Conservation (phyloP, 2,888 invertebrate species). For the Schizaphis graminum region DNA sequence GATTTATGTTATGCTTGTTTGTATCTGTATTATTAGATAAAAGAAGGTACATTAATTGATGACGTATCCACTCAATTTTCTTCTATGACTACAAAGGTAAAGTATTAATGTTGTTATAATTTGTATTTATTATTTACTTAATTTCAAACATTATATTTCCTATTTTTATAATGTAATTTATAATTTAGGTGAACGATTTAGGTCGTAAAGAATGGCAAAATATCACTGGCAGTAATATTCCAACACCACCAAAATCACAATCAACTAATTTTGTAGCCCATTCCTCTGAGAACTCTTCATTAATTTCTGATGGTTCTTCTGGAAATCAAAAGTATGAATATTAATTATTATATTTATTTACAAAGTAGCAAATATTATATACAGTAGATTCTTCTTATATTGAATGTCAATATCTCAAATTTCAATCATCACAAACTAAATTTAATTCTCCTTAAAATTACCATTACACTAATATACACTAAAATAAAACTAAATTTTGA, state of each 20-base stretch:
- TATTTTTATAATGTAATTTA: not conserved
- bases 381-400: not conserved
- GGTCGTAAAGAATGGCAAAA: slow-evolving; percentile 79
- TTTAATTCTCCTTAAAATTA: not conserved
- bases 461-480: not conserved
- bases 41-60: slow-evolving; percentile 79
- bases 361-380: not conserved
- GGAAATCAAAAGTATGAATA: slow-evolving; percentile 55
- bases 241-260: slow-evolving; percentile 70
- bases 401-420: not conserved
- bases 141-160: not conserved
- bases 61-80: slow-evolving; percentile 77
- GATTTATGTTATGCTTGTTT: slow-evolving; percentile 59
- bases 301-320: slow-evolving; percentile 45
- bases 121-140: not conserved
- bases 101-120: slow-evolving; percentile 42
- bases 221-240: slow-evolving; percentile 74
- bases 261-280: slow-evolving; percentile 64
- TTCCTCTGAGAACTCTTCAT: slow-evolving; percentile 70
- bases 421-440: not conserved
- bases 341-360: not conserved
- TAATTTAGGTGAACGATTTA: slow-evolving; percentile 77
- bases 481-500: not conserved
- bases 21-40: slow-evolving; percentile 74
- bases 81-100: slow-evolving; percentile 78